Evolutionary conservation across 1,140 invertebrate genomes (phyloP).

Genomic region (Centruroides sculpturatus): DNA sequence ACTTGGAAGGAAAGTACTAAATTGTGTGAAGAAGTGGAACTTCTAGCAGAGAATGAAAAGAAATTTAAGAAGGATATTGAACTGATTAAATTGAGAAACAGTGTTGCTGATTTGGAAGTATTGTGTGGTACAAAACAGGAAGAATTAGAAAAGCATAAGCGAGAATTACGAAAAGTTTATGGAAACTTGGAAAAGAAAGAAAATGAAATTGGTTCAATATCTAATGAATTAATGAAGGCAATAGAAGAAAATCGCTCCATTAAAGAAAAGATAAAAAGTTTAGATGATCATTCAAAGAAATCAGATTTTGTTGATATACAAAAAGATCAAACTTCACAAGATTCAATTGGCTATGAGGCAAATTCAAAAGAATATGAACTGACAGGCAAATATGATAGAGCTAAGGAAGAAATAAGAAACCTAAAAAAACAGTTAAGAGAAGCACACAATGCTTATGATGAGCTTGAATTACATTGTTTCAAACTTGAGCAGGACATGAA

Average conservation of each 20-base stretch:
- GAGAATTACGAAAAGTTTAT: not conserved
- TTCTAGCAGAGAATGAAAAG: no score
- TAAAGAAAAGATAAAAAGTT: not conserved
- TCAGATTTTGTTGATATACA: not conserved
- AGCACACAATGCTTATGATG: constrained; percentile 59
- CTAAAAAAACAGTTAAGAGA: constrained; percentile 68
- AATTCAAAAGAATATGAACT: no score
- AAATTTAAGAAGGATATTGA: not conserved
- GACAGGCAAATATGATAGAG: constrained; percentile 47
- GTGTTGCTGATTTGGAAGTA: not conserved
- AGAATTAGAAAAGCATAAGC: not conserved
- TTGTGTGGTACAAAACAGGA: not conserved
- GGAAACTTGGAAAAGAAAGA: not conserved
- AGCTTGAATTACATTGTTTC: constrained; percentile 56
- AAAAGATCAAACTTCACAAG: no score
- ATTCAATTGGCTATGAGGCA: no score
- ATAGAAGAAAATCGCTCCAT: not conserved
- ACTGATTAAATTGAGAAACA: not conserved
- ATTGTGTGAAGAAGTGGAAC: constrained; percentile 8
- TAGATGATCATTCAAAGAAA: no score
- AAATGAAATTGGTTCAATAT: not conserved
- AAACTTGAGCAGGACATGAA: constrained; percentile 55
- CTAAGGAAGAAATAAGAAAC: constrained; percentile 59
- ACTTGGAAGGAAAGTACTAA: constrained; percentile 12
- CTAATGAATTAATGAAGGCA: not conserved